Conservation (phyloP, 2,113 vertebrate genomes). For the Macrotus californicus region DNA sequence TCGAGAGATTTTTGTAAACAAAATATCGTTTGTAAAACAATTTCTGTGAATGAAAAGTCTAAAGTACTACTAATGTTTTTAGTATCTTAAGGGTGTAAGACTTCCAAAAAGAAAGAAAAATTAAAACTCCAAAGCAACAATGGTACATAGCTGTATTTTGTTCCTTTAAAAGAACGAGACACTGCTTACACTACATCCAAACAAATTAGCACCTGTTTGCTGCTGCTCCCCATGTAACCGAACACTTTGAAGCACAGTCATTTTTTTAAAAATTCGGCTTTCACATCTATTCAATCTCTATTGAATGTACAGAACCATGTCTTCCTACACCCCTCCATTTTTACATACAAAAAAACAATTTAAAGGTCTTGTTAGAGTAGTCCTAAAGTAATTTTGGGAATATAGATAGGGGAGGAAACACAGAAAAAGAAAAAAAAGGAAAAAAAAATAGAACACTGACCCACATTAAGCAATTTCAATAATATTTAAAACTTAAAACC, state of each 20-base stretch:
- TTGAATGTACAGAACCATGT: neutral
- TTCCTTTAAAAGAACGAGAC: constrained; percentile 28
- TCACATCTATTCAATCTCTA: constrained; percentile 23
- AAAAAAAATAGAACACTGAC: constrained; percentile 25
- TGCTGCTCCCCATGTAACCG: constrained; percentile 18
- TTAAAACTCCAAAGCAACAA: neutral
- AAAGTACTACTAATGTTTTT: constrained; percentile 22
- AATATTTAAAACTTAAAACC: constrained; percentile 35
- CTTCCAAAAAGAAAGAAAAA: constrained; percentile 8
- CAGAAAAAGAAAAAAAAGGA: neutral
- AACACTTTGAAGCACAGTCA: constrained; percentile 33
- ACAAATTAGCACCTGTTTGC: constrained; percentile 59
- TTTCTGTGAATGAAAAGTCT: constrained; percentile 44
- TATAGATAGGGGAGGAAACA: constrained; percentile 31
- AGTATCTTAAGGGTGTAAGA: constrained; percentile 10
- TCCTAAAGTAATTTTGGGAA: constrained; percentile 58
- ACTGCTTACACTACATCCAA: neutral
- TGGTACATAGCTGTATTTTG: constrained; percentile 9
- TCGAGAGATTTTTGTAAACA: constrained; percentile 61
- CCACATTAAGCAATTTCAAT: constrained; percentile 50
- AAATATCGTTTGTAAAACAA: constrained; percentile 35
- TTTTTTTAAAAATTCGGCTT: neutral
- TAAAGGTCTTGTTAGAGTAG: constrained; percentile 56
- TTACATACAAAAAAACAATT: constrained; percentile 50
- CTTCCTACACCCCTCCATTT: neutral